Percentiles rank a stretch among this genome's conserved stretches.
These are phyloP conservation scores for Aulostomus chinensis DNA, from an alignment of 2,797 vertebrate species.

Conservation along the genomic window DNA sequence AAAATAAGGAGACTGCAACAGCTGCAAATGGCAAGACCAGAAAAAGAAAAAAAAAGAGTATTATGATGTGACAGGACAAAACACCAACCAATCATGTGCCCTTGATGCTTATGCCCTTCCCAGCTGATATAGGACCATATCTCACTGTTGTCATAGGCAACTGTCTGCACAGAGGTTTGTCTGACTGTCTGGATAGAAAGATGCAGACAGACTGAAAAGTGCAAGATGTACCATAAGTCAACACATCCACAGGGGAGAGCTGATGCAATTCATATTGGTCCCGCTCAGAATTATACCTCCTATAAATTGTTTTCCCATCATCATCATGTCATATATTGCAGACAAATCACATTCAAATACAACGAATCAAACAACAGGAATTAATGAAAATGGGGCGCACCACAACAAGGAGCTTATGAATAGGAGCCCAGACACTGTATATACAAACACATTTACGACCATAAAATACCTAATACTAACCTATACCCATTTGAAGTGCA, in stretches of 20 bases:
- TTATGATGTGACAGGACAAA: slow-evolving; percentile 7
- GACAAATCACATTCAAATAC: no score
- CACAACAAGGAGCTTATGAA: no score
- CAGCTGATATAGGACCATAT: slow-evolving; percentile 51
- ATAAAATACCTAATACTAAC: no score
- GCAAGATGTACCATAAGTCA: slow-evolving; percentile 22
- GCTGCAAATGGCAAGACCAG: slow-evolving; percentile 1
- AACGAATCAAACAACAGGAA: no score
- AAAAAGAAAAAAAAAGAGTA: not conserved
- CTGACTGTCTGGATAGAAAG: slow-evolving; percentile 8
- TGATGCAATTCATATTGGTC: not conserved
- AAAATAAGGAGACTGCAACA: no score
- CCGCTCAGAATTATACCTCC: not conserved
- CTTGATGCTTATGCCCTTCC: slow-evolving; percentile 56
- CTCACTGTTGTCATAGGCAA: slow-evolving; percentile 59
- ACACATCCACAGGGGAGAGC: not conserved
- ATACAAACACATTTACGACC: no score
- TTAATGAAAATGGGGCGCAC: no score
- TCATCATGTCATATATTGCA: no score
- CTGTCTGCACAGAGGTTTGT: slow-evolving; percentile 41
- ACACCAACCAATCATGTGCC: slow-evolving; percentile 36
- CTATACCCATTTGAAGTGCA: no score
- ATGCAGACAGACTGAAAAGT: slow-evolving; percentile 16
- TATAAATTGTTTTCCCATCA: no score
- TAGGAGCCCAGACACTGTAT: no score